Evolutionary conservation across 2,113 vertebrate species (phyloP).

Genomic region (Anolis carolinensis): DNA sequence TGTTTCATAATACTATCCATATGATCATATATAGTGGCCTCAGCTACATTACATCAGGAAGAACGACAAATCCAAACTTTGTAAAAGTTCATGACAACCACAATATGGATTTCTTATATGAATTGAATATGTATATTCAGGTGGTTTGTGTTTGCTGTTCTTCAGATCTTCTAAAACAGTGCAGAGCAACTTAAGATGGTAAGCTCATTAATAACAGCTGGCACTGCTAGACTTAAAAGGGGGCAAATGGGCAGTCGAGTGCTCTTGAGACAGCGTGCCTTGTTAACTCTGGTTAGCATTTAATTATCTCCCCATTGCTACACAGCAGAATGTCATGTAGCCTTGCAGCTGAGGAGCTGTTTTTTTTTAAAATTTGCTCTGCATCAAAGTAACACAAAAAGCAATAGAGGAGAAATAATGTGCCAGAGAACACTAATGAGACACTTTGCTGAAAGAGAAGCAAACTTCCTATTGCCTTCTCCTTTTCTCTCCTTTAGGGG

Average conservation of each 20-base stretch:
- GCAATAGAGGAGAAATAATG: not conserved
- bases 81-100: not conserved
- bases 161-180: slow-evolving; percentile 39
- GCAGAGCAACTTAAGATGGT: slow-evolving; percentile 58
- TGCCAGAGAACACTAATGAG: not conserved
- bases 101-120: slow-evolving; percentile 30
- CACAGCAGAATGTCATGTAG: slow-evolving; percentile 7
- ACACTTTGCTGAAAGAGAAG: not conserved
- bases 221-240: slow-evolving; percentile 10
- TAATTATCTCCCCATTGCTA: slow-evolving; percentile 3
- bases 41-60: not conserved
- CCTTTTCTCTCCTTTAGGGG: not conserved
- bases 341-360: not conserved
- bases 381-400: not conserved
- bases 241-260: slow-evolving; percentile 31
- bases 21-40: not conserved
- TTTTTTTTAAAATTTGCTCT: not conserved
- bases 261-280: not conserved
- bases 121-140: slow-evolving; percentile 46
- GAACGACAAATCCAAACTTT: slow-evolving; percentile 4
- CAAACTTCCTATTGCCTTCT: not conserved
- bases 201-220: slow-evolving; percentile 53
- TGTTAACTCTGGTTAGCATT: slow-evolving; percentile 23
- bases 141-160: slow-evolving; percentile 56
- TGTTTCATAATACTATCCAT: not conserved